Conservation (phyloP, 2,113 vertebrate genomes). For the Cairina moschata region DNA sequence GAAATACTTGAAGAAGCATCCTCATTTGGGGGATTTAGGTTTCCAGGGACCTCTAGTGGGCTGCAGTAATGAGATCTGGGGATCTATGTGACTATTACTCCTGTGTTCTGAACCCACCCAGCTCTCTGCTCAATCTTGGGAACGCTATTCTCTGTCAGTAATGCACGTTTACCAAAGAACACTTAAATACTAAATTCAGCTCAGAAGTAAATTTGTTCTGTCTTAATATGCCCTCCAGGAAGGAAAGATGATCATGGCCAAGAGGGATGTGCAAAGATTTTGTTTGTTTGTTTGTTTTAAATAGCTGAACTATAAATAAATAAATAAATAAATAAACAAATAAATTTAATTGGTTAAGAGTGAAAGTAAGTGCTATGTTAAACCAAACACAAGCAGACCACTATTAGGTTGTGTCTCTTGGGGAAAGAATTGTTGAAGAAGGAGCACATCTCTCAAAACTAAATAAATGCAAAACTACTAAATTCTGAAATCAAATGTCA, state of each 20-base stretch:
- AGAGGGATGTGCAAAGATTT: not conserved
- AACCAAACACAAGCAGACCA: not conserved
- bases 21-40: not conserved
- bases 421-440: not conserved
- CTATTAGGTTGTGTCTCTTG: not conserved
- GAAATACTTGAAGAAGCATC: constrained; percentile 31
- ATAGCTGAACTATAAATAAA: not conserved
- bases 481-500: not conserved
- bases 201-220: not conserved
- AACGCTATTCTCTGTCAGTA: not conserved
- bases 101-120: not conserved
- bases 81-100: not conserved
- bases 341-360: not conserved
- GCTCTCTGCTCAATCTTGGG: not conserved
- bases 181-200: not conserved
- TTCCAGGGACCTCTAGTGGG: constrained; percentile 2
- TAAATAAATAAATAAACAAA: not conserved
- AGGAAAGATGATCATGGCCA: not conserved
- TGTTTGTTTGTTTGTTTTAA: not conserved
- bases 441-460: not conserved
- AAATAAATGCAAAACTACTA: not conserved
- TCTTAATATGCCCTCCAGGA: not conserved
- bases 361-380: not conserved
- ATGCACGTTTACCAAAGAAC: not conserved
- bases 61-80: not conserved